phyloP scores from a whole-genome alignment of 2,113 vertebrate species.

The Cottus gobio region DNA sequence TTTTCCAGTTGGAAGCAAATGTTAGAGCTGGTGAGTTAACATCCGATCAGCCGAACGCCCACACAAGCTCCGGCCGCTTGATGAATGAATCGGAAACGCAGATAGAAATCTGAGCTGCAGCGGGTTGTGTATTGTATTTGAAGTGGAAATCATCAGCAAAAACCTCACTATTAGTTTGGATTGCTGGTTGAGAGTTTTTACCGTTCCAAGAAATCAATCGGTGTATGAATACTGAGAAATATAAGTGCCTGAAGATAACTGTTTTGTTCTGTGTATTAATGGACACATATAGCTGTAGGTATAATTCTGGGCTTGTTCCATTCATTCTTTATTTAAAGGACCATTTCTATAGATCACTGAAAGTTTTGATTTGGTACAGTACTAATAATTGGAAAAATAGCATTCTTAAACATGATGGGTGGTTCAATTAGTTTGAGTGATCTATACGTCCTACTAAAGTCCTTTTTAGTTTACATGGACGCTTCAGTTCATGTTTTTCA shows the following conservation, averaged over 20 bases:
- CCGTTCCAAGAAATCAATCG: not conserved
- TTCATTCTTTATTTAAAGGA: not conserved
- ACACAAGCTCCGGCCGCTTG: conserved; percentile 52
- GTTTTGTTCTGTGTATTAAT: not conserved
- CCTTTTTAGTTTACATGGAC: too few relatives aligned
- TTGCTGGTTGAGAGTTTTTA: not conserved
- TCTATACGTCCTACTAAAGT: too few relatives aligned
- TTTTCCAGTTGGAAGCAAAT: conserved; percentile 60
- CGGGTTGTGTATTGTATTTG: not conserved
- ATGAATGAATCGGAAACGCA: conserved; percentile 61
- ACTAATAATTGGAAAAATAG: not conserved
- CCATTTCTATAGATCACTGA: not conserved
- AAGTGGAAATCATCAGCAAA: conserved; percentile 6
- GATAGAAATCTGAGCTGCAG: conserved; percentile 51
- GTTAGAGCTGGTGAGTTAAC: conserved; percentile 41
- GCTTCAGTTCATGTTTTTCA: too few relatives aligned
- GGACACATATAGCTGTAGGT: not conserved
- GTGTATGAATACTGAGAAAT: not conserved
- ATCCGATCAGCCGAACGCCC: conserved; percentile 61
- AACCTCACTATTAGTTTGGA: not conserved
- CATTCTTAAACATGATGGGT: not conserved
- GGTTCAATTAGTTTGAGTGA: too few relatives aligned
- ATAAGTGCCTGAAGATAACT: not conserved
- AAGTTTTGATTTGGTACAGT: not conserved
- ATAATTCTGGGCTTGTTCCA: too few relatives aligned